Conservation (phyloP, 2,113 vertebrate genomes). For the Arizona elegans region DNA sequence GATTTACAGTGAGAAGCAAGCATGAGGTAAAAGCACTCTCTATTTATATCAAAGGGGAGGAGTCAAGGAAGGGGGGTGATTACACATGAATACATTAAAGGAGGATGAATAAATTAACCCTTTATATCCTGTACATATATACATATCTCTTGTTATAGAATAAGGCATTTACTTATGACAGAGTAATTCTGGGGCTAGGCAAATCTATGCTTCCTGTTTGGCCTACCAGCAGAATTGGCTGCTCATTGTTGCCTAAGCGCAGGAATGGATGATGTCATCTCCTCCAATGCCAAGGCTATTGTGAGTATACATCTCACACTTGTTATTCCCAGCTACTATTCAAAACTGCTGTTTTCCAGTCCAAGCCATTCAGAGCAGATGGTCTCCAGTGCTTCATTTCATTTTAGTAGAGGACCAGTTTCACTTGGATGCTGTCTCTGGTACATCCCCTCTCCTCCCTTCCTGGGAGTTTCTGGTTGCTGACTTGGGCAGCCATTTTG, state of each 20-base stretch:
- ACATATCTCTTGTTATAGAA: too few species aligned
- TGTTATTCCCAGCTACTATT: background rate
- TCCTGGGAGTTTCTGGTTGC: background rate
- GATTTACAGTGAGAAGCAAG: too few species aligned
- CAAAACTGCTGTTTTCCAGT: background rate
- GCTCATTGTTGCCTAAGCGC: background rate
- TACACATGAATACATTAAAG: too few species aligned
- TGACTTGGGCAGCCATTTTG: background rate
- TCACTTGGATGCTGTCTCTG: background rate
- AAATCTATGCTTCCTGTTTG: background rate
- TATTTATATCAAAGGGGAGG: too few species aligned
- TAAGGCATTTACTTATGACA: too few species aligned
- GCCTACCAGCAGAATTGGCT: background rate
- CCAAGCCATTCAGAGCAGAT: background rate
- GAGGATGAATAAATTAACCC: too few species aligned
- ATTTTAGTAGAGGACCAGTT: background rate
- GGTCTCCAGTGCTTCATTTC: background rate
- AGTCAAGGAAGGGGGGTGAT: too few species aligned
- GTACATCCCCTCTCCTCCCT: background rate
- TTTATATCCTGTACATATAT: too few species aligned
- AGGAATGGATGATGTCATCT: background rate
- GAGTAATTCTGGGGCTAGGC: background rate
- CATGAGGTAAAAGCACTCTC: too few species aligned
- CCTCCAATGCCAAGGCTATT: background rate
- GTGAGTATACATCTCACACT: background rate